Percentiles rank a stretch among this genome's conserved stretches.
Evolutionary conservation across 1,140 invertebrate species (phyloP).

Genomic region (Drosophila insularis): DNA sequence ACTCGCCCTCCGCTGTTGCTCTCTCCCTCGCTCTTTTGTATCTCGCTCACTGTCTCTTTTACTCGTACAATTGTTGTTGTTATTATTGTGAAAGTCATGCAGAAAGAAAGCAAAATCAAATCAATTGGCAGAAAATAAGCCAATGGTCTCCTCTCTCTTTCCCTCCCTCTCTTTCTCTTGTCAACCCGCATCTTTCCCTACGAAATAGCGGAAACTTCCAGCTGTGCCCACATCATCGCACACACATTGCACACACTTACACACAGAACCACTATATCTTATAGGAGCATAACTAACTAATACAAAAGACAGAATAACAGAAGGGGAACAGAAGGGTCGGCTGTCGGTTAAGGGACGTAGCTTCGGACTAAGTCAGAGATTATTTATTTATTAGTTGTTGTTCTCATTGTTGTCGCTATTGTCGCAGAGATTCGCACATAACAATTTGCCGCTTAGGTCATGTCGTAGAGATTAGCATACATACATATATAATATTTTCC

Average conservation of each 20-base stretch:
- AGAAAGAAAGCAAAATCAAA: slow-evolving; percentile 16
- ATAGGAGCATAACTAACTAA: slow-evolving; percentile 21
- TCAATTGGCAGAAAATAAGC: slow-evolving; percentile 24
- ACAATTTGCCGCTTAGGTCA: not conserved
- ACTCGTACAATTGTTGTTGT: not conserved
- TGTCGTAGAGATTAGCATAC: not conserved
- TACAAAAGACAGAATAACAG: not conserved
- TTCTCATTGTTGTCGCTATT: slow-evolving; percentile 6
- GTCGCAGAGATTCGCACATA: not conserved
- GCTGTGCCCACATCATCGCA: slow-evolving; percentile 21
- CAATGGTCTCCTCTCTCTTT: slow-evolving; percentile 24
- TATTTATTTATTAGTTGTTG: slow-evolving; percentile 1
- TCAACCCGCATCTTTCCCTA: slow-evolving; percentile 35
- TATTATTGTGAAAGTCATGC: slow-evolving; percentile 3
- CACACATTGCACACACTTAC: too few species aligned
- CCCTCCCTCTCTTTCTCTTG: not conserved
- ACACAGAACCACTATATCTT: slow-evolving; percentile 7
- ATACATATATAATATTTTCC: not conserved
- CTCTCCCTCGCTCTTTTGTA: slow-evolving; percentile 32
- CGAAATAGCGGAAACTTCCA: slow-evolving; percentile 38
- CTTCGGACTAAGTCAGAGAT: not conserved
- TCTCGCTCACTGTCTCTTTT: slow-evolving; percentile 29
- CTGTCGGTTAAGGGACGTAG: too few species aligned
- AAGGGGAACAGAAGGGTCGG: not conserved
- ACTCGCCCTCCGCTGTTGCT: slow-evolving; percentile 34